These are phyloP conservation scores for Myotis vivesi DNA, from an alignment of 2,797 vertebrate species.

Conservation along the genomic window DNA sequence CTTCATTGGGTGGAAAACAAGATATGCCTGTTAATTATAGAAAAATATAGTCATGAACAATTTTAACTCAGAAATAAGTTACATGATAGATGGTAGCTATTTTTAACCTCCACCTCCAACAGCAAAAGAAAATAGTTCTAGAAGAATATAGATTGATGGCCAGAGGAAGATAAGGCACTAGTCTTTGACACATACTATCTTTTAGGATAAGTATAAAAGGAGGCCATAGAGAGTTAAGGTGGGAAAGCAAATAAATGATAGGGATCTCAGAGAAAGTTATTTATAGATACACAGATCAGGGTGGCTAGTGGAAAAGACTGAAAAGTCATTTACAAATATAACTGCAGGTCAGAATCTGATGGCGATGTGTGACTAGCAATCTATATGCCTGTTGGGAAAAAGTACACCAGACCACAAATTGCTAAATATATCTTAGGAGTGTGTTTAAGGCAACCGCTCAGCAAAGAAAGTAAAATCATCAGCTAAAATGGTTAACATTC, in stretches of 20 bases:
- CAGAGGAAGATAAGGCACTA: neutral
- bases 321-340: conserved; percentile 61
- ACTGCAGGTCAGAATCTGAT: conserved; percentile 62
- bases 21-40: conserved; percentile 8
- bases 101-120: neutral
- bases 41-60: neutral
- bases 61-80: conserved; percentile 33
- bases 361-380: conserved; percentile 48
- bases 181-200: neutral
- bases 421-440: conserved; percentile 46
- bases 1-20: conserved; percentile 17
- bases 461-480: conserved; percentile 38
- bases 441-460: conserved; percentile 33
- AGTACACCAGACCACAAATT: conserved; percentile 9
- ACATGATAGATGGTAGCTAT: neutral
- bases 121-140: conserved; percentile 23
- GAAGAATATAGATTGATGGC: neutral
- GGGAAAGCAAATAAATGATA: neutral
- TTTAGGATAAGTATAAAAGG: conserved; percentile 36
- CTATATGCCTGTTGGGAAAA: conserved; percentile 2
- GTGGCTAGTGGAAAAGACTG: conserved; percentile 32
- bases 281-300: conserved; percentile 22
- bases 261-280: neutral
- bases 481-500: neutral
- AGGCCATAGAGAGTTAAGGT: conserved; percentile 33